Conservation (phyloP, 2,113 vertebrate species). For the Nothocercus nigrocapillus region DNA sequence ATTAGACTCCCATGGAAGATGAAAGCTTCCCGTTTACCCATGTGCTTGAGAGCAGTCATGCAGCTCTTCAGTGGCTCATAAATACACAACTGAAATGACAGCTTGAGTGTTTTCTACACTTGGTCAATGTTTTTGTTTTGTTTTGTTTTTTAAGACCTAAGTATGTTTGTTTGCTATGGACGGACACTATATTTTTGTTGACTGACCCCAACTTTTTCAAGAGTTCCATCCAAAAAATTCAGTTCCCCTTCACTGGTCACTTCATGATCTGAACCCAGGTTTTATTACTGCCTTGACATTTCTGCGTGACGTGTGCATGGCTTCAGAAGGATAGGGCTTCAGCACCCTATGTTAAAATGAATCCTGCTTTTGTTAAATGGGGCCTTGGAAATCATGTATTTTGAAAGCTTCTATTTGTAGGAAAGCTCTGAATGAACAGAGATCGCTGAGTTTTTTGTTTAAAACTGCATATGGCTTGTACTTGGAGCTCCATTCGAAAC, state of each 20-base stretch:
- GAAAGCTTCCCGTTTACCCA: slow-evolving; percentile 36
- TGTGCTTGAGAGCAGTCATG: slow-evolving; percentile 8
- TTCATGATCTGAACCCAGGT: neutral
- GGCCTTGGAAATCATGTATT: neutral
- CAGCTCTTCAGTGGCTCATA: slow-evolving; percentile 56
- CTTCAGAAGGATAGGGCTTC: slow-evolving; percentile 37
- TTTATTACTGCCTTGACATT: slow-evolving; percentile 29
- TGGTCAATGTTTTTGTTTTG: neutral
- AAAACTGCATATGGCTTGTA: neutral
- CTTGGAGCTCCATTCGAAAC: neutral
- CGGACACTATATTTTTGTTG: slow-evolving; percentile 9
- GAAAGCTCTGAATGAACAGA: neutral
- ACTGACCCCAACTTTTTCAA: slow-evolving; percentile 47
- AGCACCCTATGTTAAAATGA: neutral
- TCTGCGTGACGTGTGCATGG: slow-evolving; percentile 3
- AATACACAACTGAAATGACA: slow-evolving; percentile 47
- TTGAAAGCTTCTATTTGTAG: neutral
- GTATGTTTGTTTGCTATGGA: slow-evolving; percentile 21
- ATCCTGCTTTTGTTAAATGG: slow-evolving; percentile 19
- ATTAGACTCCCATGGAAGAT: slow-evolving; percentile 42
- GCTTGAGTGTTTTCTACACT: slow-evolving; percentile 50
- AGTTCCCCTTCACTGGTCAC: neutral
- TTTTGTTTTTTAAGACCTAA: neutral
- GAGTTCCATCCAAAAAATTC: slow-evolving; percentile 19
- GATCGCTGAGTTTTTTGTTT: neutral